phyloP scores from a whole-genome alignment of 2,113 vertebrate species.

The Phasianus colchicus region DNA sequence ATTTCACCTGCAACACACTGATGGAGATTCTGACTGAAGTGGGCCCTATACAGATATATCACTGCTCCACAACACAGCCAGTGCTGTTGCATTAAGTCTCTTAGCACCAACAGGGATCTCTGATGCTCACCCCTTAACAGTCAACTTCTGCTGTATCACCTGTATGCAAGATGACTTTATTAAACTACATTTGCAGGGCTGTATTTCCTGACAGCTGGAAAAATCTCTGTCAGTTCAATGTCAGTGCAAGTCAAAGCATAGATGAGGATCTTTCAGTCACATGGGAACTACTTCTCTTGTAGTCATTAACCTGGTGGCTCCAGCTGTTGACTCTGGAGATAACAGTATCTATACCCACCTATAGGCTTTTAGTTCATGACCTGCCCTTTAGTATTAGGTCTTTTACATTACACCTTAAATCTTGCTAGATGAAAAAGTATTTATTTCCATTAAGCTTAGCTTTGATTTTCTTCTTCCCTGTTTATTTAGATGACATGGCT shows the following conservation, averaged over 20 bases:
- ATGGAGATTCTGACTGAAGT: background rate
- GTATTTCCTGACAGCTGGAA: slow-evolving; percentile 24
- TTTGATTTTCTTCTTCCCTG: background rate
- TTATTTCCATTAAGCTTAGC: background rate
- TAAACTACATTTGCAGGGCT: background rate
- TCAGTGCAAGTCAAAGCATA: background rate
- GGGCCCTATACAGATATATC: background rate
- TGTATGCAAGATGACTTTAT: background rate
- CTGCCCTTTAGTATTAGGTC: background rate
- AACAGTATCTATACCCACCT: slow-evolving; percentile 27
- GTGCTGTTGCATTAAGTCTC: background rate
- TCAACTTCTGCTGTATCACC: background rate
- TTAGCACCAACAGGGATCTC: background rate
- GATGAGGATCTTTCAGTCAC: background rate
- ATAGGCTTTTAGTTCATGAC: slow-evolving; percentile 13
- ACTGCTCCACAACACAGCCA: background rate
- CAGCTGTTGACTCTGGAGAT: slow-evolving; percentile 57
- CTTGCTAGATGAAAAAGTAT: background rate
- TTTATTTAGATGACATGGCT: background rate
- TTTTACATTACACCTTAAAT: background rate
- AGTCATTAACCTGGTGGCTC: background rate
- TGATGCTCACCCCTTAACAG: background rate
- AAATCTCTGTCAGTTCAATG: background rate
- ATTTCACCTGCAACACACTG: background rate
- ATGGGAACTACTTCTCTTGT: background rate